These are phyloP conservation scores for Macropodus opercularis DNA, from an alignment of 2,797 vertebrate species.

Conservation along the genomic window DNA sequence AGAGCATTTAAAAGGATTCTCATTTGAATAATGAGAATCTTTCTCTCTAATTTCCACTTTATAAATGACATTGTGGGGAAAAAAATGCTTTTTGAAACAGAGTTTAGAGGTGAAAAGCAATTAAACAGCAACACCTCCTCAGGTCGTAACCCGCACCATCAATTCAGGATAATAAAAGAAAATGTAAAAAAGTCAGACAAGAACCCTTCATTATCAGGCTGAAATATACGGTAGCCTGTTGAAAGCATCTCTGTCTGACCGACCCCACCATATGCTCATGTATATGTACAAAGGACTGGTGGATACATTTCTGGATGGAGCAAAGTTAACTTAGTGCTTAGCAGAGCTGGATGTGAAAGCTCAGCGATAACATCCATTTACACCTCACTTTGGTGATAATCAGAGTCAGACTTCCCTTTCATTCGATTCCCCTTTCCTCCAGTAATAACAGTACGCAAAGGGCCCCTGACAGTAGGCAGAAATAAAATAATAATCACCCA, in stretches of 20 bases:
- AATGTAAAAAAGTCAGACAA: background rate
- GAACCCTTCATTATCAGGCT: background rate
- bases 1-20: too few relatives aligned
- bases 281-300: background rate
- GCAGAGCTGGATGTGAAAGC: conserved; percentile 5
- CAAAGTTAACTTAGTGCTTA: conserved; percentile 1
- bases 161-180: conserved; percentile 1
- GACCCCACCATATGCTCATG: background rate
- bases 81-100: background rate
- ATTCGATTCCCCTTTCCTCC: background rate
- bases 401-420: background rate
- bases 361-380: conserved; percentile 16
- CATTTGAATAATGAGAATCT: too few relatives aligned
- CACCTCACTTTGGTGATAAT: conserved; percentile 22
- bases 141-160: background rate
- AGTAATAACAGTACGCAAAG: conserved; percentile 14
- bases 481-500: conserved; percentile 64
- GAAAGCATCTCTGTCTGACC: background rate
- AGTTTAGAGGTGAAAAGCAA: background rate
- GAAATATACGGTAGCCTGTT: background rate
- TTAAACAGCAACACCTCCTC: background rate
- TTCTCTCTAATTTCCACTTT: too few relatives aligned
- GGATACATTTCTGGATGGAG: conserved; percentile 17
- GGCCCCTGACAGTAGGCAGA: conserved; percentile 12
- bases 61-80: too few relatives aligned